Base-by-base conservation (phyloP, 2,888 invertebrate species). In the Cephus runcator region DNA sequence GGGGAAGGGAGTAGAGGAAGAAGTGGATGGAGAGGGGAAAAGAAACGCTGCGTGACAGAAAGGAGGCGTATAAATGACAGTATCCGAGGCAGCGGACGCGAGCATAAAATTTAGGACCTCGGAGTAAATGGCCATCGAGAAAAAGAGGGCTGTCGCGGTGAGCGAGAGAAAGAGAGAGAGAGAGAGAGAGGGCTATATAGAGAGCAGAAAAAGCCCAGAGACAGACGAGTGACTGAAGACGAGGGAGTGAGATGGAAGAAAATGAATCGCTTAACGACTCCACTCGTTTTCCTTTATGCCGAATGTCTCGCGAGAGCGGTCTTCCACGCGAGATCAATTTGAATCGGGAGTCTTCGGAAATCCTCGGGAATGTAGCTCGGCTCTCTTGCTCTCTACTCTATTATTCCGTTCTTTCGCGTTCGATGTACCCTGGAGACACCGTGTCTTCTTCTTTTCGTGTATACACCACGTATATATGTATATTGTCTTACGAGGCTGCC, bases 261-360 rank as follows among this genome's bases (percentile, higher is more conserved):
- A 79, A 81, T 77, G 78, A 77, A 75, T 79, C 77, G 36, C 35
- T n/a, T 31, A 79, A 79, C 69, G 78, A 69, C 76, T 56, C n/a
- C 30, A 33, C 4, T 2, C 69, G 56, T 73, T 74, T 4, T 68
- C 74, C 33, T 77, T 78, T 78, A 73, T 68, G 69, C 36, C 76
- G 69, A 76, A 36, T 73, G 77, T 75, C 82, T 81, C 85, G 81
- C 82, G 83, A 81, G 82, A 81, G 81, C 84, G 82, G 40, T 84
- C 85, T 82, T 80, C 79, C 83, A 82, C 83, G 85, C 83, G 80
- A 83, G 83, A 83, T 85, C 85, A 84, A 85, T 86, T 86, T 83
- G 82, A 86, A 12, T 30, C 30, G 30, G 69, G 69, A 69, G 33
- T 15, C 69, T 69, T 69, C 69, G 69, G 69, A 30, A 33, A 69